Evolutionary conservation across 2,113 vertebrate species (phyloP).

Genomic region (Rhipidura dahli): DNA sequence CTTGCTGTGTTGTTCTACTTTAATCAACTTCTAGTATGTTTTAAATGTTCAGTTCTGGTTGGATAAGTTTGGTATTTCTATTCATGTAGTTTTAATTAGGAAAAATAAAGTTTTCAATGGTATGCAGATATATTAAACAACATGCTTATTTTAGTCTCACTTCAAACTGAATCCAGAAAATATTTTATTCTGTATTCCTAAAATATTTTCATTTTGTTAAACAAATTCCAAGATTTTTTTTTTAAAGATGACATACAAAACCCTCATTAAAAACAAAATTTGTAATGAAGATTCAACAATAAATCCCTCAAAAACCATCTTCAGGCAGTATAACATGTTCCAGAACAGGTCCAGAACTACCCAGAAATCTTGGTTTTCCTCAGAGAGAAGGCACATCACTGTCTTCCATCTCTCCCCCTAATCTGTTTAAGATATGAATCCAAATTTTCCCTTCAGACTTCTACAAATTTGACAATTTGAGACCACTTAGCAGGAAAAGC

Average conservation of each 20-base stretch:
- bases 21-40: background rate
- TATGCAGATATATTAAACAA: background rate
- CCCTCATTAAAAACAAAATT: background rate
- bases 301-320: background rate
- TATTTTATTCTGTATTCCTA: background rate
- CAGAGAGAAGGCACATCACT: background rate
- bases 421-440: background rate
- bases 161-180: background rate
- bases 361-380: background rate
- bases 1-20: background rate
- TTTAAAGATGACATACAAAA: background rate
- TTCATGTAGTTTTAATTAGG: background rate
- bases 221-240: background rate
- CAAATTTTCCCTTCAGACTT: background rate
- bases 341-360: background rate
- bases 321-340: background rate
- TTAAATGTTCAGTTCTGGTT: background rate
- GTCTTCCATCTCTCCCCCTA: background rate
- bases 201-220: background rate
- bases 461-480: background rate
- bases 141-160: background rate
- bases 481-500: background rate
- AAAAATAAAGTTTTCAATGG: background rate
- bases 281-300: background rate
- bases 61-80: background rate